phyloP scores from a whole-genome alignment of 2,888 invertebrate genomes.

The Drosophila lacicola region DNA sequence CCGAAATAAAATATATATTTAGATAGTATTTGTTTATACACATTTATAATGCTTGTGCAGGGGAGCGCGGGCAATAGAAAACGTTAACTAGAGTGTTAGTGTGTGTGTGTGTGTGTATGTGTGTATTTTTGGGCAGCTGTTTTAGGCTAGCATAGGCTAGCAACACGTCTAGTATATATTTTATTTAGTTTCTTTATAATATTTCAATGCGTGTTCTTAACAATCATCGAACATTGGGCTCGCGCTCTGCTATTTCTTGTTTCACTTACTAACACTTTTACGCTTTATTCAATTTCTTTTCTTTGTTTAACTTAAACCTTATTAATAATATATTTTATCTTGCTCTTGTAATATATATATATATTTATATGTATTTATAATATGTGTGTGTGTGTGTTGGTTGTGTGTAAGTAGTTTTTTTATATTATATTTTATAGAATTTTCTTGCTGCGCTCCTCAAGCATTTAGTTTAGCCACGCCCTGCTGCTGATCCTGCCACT shows the following conservation, averaged over 20 bases:
- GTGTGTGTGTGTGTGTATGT: constrained; percentile 13
- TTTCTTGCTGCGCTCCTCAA: constrained; percentile 42
- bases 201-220: constrained; percentile 54
- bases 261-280: constrained; percentile 65
- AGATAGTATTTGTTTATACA: constrained; percentile 49
- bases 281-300: constrained; percentile 67
- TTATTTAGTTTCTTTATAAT: constrained; percentile 31
- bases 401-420: constrained; percentile 21
- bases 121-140: constrained; percentile 43
- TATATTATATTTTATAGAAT: constrained; percentile 62
- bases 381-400: constrained; percentile 31
- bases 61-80: constrained; percentile 42
- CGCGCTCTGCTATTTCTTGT: constrained; percentile 25
- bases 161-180: constrained; percentile 47
- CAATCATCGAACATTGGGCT: constrained; percentile 64
- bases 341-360: constrained; percentile 68
- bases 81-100: constrained; percentile 34
- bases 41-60: constrained; percentile 46
- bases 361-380: constrained; percentile 67
- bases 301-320: constrained; percentile 51
- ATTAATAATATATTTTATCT: constrained; percentile 69
- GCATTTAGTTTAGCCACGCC: constrained; percentile 55
- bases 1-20: constrained; percentile 30
- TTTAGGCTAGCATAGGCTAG: constrained; percentile 44
- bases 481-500: constrained; percentile 20